Base-by-base conservation (phyloP, 35 echinoderm and acorn worm species). In the Stichopus chloronotus region DNA sequence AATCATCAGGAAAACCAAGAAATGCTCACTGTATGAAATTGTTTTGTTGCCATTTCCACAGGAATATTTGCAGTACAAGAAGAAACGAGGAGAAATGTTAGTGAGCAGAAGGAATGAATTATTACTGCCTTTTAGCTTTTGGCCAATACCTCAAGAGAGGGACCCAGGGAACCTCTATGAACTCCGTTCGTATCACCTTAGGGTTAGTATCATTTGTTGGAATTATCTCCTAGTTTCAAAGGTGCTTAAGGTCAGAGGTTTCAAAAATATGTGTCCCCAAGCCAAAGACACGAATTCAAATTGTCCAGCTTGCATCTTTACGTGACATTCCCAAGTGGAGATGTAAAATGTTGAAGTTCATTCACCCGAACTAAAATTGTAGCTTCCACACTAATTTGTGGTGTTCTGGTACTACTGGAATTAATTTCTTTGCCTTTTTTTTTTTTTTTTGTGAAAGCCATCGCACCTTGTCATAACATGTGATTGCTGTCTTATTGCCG, bases 11-110 rank as follows among this genome's bases (percentile, higher is more conserved):
- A 10, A 65, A 10, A 1, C 5, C 61, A 11, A 14, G 61, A 19
- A 63, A 65, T 65, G 61, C 13, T 65, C 30, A 43, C 30, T 43
- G 30, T 43, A 43, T 43, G 30, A 43, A 43, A 43, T 43, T 43
- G 30, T 43, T 43, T 43, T 43, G 30, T 43, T 43, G 30, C 52
- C 13, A 59, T 78, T 78, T 86, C 30, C 43, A 5, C 76, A 99
- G 97, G 92, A 99, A 63, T 96, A 96, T 77, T 65, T 95, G 16
- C 93, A 99, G 19, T 99, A 99, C 92, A 99, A 99, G 95, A 94
- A 94, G 78, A 87, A 92, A 30, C 76, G 97, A 81, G 93, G 91
- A 71, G 92, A 93, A 30, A 99, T 99, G 97, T 86, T 99, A 90
- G 94, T 96, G 17, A 89, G 91, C 17, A 91, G 97, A 57, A 95